Percentiles rank a stretch among this genome's conserved stretches.
Conservation (phyloP, 2,113 vertebrate species). For the Thamnophis sirtalis region DNA sequence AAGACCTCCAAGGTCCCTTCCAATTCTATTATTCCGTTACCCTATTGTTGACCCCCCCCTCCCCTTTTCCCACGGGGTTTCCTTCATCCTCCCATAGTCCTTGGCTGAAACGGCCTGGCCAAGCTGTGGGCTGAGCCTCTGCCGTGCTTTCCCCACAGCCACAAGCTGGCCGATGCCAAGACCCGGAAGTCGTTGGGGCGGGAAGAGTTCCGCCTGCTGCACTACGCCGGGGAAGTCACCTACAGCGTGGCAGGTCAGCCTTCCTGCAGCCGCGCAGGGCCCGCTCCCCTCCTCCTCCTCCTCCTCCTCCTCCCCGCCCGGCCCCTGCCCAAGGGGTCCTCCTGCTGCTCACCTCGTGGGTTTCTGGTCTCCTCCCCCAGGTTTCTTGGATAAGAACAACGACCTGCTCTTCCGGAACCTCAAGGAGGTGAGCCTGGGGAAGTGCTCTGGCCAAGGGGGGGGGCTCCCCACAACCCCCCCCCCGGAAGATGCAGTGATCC, state of each 20-base stretch:
- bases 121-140: neutral
- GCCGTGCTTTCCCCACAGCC: slow-evolving; percentile 65
- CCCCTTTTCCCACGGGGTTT: neutral
- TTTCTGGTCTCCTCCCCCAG: slow-evolving; percentile 60
- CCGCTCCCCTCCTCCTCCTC: accelerated
- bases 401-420: slow-evolving; percentile 97
- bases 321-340: neutral
- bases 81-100: neutral
- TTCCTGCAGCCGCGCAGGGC: accelerated
- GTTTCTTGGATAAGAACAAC: slow-evolving; percentile 98
- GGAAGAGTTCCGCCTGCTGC: slow-evolving; percentile 89
- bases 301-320: accelerated
- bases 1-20: too few species aligned
- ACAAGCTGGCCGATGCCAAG: slow-evolving; percentile 94
- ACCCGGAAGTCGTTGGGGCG: slow-evolving; percentile 89
- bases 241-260: slow-evolving; percentile 83
- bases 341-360: neutral
- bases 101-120: neutral
- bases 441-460: accelerated
- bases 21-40: neutral
- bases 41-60: neutral
- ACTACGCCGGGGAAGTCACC: slow-evolving; percentile 96
- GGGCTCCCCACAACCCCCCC: neutral
- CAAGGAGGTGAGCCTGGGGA: slow-evolving; percentile 83
- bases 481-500: neutral